Conservation (phyloP, 2,888 invertebrate genomes). For the Liopterus haemorrhoidalis region DNA sequence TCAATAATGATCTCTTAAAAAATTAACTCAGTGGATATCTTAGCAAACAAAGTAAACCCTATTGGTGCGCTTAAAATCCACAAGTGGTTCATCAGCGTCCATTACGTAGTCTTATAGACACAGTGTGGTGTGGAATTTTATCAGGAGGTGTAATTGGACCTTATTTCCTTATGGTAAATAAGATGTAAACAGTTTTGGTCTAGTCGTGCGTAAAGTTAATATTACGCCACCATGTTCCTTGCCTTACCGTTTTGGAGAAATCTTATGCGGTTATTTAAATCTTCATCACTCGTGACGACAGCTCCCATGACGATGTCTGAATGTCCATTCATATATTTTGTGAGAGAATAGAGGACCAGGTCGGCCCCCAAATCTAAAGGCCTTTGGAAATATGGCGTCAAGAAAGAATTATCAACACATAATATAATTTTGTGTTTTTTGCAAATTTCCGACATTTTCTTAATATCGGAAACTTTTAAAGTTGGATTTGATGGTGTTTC, state of each 20-base stretch:
- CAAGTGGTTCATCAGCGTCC: not conserved
- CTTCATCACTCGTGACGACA: conserved; percentile 66
- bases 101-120: not conserved
- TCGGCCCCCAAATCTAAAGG: conserved; percentile 90
- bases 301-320: conserved; percentile 97
- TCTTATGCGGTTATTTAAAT: conserved; percentile 63
- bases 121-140: not conserved
- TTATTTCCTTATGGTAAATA: not conserved
- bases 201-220: not conserved
- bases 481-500: conserved; percentile 96
- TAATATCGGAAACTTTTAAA: conserved; percentile 83
- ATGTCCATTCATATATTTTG: conserved; percentile 98
- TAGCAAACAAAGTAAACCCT: too few species aligned
- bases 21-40: too few species aligned
- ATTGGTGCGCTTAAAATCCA: too few species aligned
- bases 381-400: conserved; percentile 84
- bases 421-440: conserved; percentile 59
- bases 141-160: not conserved
- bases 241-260: conserved; percentile 80
- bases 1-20: too few species aligned
- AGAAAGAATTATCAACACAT: conserved; percentile 90
- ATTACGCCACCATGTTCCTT: too few species aligned
- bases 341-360: conserved; percentile 83
- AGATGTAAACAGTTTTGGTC: not conserved
- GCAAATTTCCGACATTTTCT: conserved; percentile 59